These are phyloP conservation scores for Tachyglossus aculeatus DNA, from an alignment of 2,797 vertebrate genomes.

Conservation along the genomic window DNA sequence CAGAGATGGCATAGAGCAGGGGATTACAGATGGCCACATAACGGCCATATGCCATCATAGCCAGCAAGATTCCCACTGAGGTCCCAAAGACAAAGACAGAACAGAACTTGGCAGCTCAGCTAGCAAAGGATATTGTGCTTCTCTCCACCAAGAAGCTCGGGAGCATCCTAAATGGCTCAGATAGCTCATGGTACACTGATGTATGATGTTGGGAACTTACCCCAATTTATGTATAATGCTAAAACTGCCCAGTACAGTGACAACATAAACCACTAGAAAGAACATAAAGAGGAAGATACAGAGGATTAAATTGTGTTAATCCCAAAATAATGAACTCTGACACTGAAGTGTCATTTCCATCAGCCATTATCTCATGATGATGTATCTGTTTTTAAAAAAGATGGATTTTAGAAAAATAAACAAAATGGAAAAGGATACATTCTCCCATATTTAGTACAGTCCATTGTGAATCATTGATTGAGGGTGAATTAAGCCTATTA, in stretches of 20 bases:
- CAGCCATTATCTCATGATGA: too few relatives aligned
- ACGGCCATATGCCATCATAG: constrained; percentile 51
- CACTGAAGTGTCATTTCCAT: constrained; percentile 10
- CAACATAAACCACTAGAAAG: constrained; percentile 28
- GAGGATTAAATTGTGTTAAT: neutral
- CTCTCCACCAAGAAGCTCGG: constrained; percentile 10
- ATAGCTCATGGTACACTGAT: constrained; percentile 53
- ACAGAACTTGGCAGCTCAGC: constrained; percentile 47
- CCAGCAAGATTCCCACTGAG: constrained; percentile 39
- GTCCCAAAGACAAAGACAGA: constrained; percentile 50
- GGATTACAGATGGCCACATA: constrained; percentile 62
- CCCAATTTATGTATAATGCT: constrained; percentile 42
- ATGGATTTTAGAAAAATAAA: too few relatives aligned
- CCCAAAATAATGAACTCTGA: constrained; percentile 34
- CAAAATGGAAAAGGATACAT: too few relatives aligned
- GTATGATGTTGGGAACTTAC: constrained; percentile 26
- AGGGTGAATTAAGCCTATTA: too few relatives aligned
- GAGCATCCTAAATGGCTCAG: constrained; percentile 41
- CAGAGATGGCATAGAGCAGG: constrained; percentile 41
- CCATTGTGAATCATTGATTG: too few relatives aligned
- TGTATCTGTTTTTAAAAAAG: too few relatives aligned
- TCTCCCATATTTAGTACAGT: too few relatives aligned
- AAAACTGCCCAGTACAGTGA: constrained; percentile 19
- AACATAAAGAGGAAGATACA: constrained; percentile 16
- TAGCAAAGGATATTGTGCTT: constrained; percentile 19